Percentiles rank a stretch among this genome's conserved stretches.
Evolutionary conservation across 2,797 vertebrate genomes (phyloP).

Genomic region (Masticophis lateralis): DNA sequence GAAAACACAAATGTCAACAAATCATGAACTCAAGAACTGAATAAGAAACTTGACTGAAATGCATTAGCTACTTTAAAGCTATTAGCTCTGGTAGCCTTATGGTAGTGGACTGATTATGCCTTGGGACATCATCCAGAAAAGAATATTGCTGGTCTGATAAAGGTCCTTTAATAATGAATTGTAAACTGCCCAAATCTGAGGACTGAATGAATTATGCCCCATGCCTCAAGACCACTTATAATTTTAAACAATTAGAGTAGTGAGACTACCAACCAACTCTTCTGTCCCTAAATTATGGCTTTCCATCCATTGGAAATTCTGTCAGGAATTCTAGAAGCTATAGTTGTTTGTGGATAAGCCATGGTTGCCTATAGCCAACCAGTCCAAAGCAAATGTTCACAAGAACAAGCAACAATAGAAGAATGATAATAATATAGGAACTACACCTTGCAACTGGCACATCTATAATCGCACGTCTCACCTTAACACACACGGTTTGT

Average conservation of each 20-base stretch:
- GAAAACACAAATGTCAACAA: background rate
- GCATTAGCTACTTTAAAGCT: background rate
- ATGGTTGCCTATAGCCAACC: background rate
- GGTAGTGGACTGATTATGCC: background rate
- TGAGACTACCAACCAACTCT: background rate
- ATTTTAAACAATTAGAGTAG: background rate
- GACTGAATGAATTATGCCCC: background rate
- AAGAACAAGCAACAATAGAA: background rate
- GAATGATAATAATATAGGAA: background rate
- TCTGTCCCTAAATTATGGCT: background rate
- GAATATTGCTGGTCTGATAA: background rate
- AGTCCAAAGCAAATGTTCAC: background rate
- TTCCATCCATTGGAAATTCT: background rate
- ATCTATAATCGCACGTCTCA: background rate
- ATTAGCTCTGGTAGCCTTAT: background rate
- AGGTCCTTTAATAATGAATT: background rate
- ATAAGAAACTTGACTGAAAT: background rate
- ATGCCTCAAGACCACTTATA: background rate
- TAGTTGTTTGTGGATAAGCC: background rate
- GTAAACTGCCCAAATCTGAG: background rate
- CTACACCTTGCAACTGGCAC: background rate
- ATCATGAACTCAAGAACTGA: background rate
- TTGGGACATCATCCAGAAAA: background rate
- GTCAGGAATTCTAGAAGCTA: background rate
- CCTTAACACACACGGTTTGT: background rate